Evolutionary conservation across 2,888 invertebrate genomes (phyloP), one percentile per base, ranked within the genome.

Genomic region (Osmoderma eremita): DNA sequence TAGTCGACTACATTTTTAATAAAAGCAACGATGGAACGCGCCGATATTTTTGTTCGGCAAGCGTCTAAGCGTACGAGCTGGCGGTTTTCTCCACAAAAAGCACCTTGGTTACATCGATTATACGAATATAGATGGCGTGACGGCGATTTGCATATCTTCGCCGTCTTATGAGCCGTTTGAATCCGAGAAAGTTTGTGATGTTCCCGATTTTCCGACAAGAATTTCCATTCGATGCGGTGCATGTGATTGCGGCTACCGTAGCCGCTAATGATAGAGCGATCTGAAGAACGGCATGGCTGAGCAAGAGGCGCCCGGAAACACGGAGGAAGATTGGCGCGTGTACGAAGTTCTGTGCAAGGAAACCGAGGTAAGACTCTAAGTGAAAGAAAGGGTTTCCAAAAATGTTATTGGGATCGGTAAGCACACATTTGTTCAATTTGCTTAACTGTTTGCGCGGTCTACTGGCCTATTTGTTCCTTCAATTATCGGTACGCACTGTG

Each of bases 251-350:
- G 3, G n/a, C 22, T n/a, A n/a, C 30, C 61, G 20, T 6, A 15
- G 18, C 8, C 50, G 15, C 63, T 63, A 54, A 63, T 62, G 49
- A 17, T n/a, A 15, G 41, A 41, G 30, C 22, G 12, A n/a, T 62
- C 42, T 65, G 65, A 67, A 63, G 54, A 54, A 41, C 53, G 56
- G 63, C 12, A 68, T 75, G 75, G 42, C 76, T 73, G 74, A 75
- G 63, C 76, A 75, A 22, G 75, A 76, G 63, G 69, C 75, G 36
- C 75, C 77, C 39, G 81, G 83, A 67, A 86, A 87, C 76, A 83
- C 85, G 24, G 84, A 86, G 71, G 91, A 91, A 78, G 92, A 92
- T 80, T 91, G 92, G 89, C 87, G 87, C 78, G 86, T 91, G 70
- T 92, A 88, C 79, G 89, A 92, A 82, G 85, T 88, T 3, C 81